Percentiles rank a stretch among this genome's conserved stretches.
These are phyloP conservation scores for Misgurnus anguillicaudatus DNA, from an alignment of 2,113 vertebrate genomes.

Conservation along the genomic window DNA sequence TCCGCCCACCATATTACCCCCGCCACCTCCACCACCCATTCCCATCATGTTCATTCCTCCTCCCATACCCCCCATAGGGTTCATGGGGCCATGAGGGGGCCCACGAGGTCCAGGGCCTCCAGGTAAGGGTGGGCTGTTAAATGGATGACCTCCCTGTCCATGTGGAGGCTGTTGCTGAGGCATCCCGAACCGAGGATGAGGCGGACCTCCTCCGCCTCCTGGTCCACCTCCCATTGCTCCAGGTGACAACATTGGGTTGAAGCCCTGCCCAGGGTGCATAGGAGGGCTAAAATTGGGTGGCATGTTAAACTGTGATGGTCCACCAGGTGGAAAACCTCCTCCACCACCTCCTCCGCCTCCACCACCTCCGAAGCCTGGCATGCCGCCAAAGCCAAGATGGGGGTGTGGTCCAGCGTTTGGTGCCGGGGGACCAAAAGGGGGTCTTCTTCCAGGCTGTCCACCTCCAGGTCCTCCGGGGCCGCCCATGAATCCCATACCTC, in stretches of 20 bases:
- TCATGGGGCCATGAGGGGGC: slow-evolving; percentile 71
- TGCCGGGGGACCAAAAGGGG: slow-evolving; percentile 76
- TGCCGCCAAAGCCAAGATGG: slow-evolving; percentile 86
- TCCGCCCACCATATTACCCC: slow-evolving; percentile 78
- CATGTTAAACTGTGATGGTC: slow-evolving; percentile 84
- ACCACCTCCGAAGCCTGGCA: slow-evolving; percentile 77
- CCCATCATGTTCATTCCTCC: slow-evolving; percentile 79
- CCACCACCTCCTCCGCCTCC: slow-evolving; percentile 69
- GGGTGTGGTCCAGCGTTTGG: slow-evolving; percentile 80
- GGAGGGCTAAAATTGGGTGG: slow-evolving; percentile 93
- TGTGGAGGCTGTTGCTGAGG: slow-evolving; percentile 78
- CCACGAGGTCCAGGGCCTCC: slow-evolving; percentile 77
- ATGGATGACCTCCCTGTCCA: slow-evolving; percentile 78
- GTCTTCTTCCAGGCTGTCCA: slow-evolving; percentile 76
- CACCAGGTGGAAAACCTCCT: slow-evolving; percentile 77
- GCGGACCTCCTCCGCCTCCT: slow-evolving; percentile 73
- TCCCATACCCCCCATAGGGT: slow-evolving; percentile 76
- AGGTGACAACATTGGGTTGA: slow-evolving; percentile 91
- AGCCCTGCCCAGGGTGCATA: slow-evolving; percentile 84
- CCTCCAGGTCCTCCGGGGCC: slow-evolving; percentile 71
- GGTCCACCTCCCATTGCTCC: slow-evolving; percentile 71
- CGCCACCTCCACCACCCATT: slow-evolving; percentile 72
- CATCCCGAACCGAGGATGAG: slow-evolving; percentile 77
- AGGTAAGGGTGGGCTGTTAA: slow-evolving; percentile 78
- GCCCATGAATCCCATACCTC: slow-evolving; percentile 75